Percentiles rank a stretch among this genome's conserved stretches.
phyloP scores from a whole-genome alignment of 2,888 invertebrate species.

The Clepsis dumicolana region DNA sequence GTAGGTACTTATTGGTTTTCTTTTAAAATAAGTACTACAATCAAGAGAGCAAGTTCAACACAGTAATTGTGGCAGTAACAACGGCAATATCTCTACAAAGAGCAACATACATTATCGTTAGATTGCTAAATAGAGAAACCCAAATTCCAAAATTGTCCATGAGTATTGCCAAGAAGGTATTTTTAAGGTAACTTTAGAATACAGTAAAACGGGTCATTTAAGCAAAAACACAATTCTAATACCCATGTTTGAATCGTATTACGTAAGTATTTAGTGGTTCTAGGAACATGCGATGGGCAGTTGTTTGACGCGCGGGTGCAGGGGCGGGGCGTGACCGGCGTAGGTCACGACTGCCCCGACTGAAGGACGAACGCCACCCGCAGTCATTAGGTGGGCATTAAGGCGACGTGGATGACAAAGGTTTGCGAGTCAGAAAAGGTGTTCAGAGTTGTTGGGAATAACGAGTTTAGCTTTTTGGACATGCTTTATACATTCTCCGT shows the following conservation, averaged over 20 bases:
- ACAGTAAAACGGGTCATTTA: constrained; percentile 1
- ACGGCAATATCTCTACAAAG: background rate
- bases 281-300: constrained; percentile 55
- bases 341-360: constrained; percentile 65
- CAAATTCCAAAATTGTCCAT: background rate
- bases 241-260: constrained; percentile 6
- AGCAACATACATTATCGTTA: background rate
- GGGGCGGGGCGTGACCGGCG: constrained; percentile 79
- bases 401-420: background rate
- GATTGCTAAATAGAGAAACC: background rate
- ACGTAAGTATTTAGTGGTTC: constrained; percentile 46
- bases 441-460: background rate
- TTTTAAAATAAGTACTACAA: too few relatives aligned
- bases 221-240: constrained; percentile 26
- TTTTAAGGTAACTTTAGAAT: background rate
- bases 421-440: background rate
- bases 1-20: background rate
- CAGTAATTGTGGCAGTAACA: background rate
- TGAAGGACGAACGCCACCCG: constrained; percentile 36
- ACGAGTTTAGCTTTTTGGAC: too few relatives aligned
- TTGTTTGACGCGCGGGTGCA: constrained; percentile 66
- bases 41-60: too few relatives aligned
- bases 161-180: background rate
- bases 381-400: constrained; percentile 39
- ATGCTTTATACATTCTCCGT: too few relatives aligned